Evolutionary conservation across 2,797 vertebrate species (phyloP).

Genomic region (Sebastes oblongus): DNA sequence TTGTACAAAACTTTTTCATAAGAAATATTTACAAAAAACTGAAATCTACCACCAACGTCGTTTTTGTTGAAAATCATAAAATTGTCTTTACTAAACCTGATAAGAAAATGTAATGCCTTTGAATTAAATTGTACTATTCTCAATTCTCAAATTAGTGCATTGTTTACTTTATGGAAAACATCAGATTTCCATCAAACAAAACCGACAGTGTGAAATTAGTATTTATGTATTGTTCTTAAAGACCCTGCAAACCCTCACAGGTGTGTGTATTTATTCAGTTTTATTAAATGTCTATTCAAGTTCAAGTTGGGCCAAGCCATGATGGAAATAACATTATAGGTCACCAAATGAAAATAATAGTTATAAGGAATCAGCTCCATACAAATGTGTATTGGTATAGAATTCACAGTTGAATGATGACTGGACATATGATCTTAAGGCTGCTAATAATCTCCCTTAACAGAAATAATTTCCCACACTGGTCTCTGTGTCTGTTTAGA

Average conservation of each 20-base stretch:
- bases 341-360: background rate
- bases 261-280: background rate
- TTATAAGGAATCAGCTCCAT: conserved; percentile 18
- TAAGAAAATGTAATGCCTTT: background rate
- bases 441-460: background rate
- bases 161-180: background rate
- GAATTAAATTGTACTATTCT: background rate
- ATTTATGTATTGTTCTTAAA: conserved; percentile 1
- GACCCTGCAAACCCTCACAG: background rate
- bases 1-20: background rate
- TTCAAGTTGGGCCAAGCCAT: background rate
- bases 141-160: background rate
- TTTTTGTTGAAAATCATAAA: background rate
- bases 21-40: background rate
- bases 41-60: background rate
- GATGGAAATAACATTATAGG: background rate
- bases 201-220: background rate
- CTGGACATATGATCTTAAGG: background rate
- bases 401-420: conserved; percentile 8
- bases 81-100: background rate
- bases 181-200: background rate
- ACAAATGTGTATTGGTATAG: conserved; percentile 56
- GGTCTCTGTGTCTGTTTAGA: too few species aligned
- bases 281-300: background rate
- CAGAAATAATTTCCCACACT: background rate